Evolutionary conservation across 2,113 vertebrate genomes (phyloP).

Genomic region (Centropus bengalensis): DNA sequence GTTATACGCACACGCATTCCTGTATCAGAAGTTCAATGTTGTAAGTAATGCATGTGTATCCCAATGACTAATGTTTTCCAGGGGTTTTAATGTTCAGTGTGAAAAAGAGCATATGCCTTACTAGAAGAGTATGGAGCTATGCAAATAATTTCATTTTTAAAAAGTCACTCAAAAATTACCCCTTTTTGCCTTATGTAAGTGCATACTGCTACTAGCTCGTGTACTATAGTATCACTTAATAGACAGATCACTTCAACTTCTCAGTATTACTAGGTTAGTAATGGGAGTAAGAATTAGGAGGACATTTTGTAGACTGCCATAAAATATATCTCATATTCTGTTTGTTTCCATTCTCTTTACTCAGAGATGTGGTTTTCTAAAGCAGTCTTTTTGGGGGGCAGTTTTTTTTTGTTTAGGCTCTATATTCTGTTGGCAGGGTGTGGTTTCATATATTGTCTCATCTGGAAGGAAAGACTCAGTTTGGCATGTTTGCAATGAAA

Average conservation of each 20-base stretch:
- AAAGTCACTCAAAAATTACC: not conserved
- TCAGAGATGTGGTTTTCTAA: not conserved
- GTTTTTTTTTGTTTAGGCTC: not conserved
- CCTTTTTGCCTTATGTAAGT: not conserved
- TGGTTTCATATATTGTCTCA: not conserved
- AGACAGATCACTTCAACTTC: not conserved
- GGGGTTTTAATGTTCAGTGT: not conserved
- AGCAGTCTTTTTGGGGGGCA: not conserved
- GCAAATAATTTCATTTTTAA: not conserved
- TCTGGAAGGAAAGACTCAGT: not conserved
- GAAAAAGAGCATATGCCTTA: not conserved
- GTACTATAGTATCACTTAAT: not conserved
- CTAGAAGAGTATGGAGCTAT: not conserved
- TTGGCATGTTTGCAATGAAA: not conserved
- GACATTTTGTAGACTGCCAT: not conserved
- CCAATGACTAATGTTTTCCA: slow-evolving; percentile 10
- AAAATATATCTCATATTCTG: not conserved
- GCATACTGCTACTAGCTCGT: not conserved
- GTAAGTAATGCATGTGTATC: not conserved
- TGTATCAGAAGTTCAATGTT: not conserved
- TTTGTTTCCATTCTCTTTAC: not conserved
- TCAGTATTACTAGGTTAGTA: not conserved
- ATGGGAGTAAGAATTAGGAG: not conserved
- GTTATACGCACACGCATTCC: not conserved
- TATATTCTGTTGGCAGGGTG: not conserved